phyloP scores from a whole-genome alignment of 1,140 invertebrate species.

The Cecropterus lyciades region DNA sequence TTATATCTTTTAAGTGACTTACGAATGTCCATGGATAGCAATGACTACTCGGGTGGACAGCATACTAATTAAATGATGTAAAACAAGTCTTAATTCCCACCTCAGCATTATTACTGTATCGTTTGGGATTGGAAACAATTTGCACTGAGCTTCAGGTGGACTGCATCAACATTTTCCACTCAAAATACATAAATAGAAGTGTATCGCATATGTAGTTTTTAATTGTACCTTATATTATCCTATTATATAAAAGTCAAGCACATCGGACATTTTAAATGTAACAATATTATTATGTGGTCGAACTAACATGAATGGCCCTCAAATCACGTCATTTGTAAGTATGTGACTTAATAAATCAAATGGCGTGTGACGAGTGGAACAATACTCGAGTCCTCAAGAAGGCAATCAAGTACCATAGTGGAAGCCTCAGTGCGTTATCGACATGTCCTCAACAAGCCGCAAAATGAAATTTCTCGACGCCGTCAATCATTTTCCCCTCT shows the following conservation, averaged over 20 bases:
- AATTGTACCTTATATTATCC: no score
- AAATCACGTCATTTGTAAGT: conserved; percentile 40
- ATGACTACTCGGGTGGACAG: no score
- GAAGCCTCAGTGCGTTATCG: conserved; percentile 64
- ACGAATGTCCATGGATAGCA: no score
- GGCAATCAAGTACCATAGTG: conserved; percentile 60
- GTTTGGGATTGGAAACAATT: no score
- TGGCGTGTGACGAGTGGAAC: conserved; percentile 64
- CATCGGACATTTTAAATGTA: background rate
- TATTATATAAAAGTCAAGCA: background rate
- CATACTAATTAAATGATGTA: no score
- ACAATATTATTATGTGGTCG: background rate
- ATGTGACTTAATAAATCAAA: conserved; percentile 62
- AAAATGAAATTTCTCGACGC: conserved; percentile 81
- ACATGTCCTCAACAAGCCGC: conserved; percentile 77
- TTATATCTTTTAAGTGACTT: no score
- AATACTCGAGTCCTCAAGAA: conserved; percentile 62
- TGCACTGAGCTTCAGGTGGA: no score
- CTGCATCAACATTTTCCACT: no score
- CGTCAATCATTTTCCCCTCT: conserved; percentile 82
- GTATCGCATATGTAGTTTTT: no score
- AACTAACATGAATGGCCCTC: conserved; percentile 15
- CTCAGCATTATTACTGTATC: no score
- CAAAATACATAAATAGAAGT: no score
- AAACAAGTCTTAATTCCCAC: no score